These are phyloP conservation scores for Campoletis raptor DNA, from an alignment of 2,888 invertebrate genomes.

Conservation along the genomic window DNA sequence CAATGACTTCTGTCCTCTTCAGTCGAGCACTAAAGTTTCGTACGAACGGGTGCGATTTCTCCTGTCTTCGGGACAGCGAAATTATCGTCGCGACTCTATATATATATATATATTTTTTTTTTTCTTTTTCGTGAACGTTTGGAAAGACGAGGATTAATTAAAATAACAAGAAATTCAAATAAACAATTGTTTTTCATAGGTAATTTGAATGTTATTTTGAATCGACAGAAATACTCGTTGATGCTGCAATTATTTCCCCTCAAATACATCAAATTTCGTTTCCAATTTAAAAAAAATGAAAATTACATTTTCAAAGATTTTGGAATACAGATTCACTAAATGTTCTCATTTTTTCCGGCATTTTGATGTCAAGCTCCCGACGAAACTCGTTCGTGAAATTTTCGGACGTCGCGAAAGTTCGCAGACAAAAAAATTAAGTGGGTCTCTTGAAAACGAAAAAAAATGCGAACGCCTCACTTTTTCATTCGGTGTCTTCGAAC, in stretches of 20 bases:
- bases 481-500: slow-evolving; percentile 33
- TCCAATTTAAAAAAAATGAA: background rate
- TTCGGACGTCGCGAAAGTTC: slow-evolving; percentile 14
- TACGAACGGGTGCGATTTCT: slow-evolving; percentile 61
- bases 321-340: background rate
- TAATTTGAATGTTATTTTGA: background rate
- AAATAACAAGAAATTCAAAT: background rate
- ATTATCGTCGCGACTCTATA: slow-evolving; percentile 19
- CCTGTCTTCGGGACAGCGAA: slow-evolving; percentile 33
- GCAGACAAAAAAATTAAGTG: slow-evolving; percentile 35
- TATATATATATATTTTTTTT: background rate
- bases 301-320: background rate
- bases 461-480: slow-evolving; percentile 45
- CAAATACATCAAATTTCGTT: background rate
- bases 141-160: background rate
- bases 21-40: slow-evolving; percentile 64
- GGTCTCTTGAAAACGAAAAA: slow-evolving; percentile 43
- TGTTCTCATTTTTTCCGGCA: background rate
- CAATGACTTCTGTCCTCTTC: slow-evolving; percentile 67
- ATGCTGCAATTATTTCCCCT: background rate
- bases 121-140: background rate
- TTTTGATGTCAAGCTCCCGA: background rate
- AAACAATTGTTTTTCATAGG: slow-evolving; percentile 1
- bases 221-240: slow-evolving; percentile 11
- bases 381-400: slow-evolving; percentile 9